Conservation (phyloP, 2,113 vertebrate genomes). For the Amblyornis subalaris region DNA sequence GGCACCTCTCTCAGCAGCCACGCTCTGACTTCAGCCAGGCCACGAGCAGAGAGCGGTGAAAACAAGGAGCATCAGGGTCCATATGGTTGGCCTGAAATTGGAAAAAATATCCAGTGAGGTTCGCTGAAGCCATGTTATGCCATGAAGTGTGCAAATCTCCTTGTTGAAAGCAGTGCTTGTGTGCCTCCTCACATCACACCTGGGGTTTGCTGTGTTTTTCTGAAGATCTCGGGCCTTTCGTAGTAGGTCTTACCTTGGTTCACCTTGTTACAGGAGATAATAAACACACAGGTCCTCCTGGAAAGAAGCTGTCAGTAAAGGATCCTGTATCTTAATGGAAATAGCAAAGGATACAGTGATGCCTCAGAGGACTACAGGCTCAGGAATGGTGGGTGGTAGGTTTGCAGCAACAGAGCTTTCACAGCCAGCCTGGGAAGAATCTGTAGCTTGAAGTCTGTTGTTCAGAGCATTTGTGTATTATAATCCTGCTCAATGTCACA, state of each 20-base stretch:
- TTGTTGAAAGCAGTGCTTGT: neutral
- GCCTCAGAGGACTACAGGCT: neutral
- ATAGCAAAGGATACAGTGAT: neutral
- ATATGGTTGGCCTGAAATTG: neutral
- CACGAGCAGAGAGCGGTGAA: neutral
- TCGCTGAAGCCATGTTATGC: rapidly evolving
- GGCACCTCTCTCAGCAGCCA: rapidly evolving
- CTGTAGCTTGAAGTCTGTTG: rapidly evolving
- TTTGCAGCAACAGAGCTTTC: neutral
- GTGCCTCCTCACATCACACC: neutral
- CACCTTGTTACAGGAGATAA: neutral
- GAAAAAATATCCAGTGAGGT: neutral
- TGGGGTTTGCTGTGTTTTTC: neutral
- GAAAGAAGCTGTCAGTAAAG: neutral
- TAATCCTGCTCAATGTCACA: neutral
- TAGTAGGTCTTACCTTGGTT: neutral
- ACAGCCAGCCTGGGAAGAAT: neutral
- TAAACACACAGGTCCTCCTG: neutral
- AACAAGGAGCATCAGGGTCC: neutral
- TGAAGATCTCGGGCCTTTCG: neutral
- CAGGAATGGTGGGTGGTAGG: neutral
- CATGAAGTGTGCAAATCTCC: neutral
- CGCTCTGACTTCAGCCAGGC: neutral
- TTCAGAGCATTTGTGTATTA: neutral
- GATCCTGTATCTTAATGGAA: neutral